Conservation (phyloP, 30 jellyfish, hydroid and myxozoan genomes). For the Chrysaora quinquecirrha region DNA sequence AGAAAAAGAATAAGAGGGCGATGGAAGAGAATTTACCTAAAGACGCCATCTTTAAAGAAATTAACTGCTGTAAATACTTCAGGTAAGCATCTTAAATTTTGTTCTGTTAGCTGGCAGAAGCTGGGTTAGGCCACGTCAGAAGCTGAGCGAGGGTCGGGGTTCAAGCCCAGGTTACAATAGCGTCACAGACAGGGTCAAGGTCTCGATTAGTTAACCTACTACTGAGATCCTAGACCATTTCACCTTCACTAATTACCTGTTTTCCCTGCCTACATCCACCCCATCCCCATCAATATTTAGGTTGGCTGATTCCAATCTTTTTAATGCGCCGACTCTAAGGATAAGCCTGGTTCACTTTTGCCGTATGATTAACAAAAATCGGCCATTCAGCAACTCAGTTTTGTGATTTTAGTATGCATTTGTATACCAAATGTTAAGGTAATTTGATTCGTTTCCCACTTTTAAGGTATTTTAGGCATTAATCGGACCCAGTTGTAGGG, state of each 20-base stretch:
- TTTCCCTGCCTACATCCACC: not conserved
- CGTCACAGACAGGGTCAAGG: too few species aligned
- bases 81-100: too few species aligned
- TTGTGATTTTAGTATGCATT: too few species aligned
- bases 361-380: too few species aligned
- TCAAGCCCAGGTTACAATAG: not conserved
- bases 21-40: slow-evolving; percentile 36
- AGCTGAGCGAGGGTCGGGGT: not conserved
- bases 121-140: not conserved
- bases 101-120: not conserved
- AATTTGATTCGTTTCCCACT: too few species aligned
- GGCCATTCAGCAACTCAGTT: too few species aligned
- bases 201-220: not conserved
- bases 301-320: too few species aligned
- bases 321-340: too few species aligned
- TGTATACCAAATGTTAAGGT: too few species aligned
- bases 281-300: not conserved
- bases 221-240: not conserved
- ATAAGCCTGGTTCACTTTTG: too few species aligned
- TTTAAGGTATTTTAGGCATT: too few species aligned
- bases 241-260: not conserved
- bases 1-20: slow-evolving; percentile 37
- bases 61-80: not conserved
- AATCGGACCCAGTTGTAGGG: too few species aligned
- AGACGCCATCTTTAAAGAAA: slow-evolving; percentile 37